Conservation (phyloP, 2,797 vertebrate species). For the Neomorphus geoffroyi region DNA sequence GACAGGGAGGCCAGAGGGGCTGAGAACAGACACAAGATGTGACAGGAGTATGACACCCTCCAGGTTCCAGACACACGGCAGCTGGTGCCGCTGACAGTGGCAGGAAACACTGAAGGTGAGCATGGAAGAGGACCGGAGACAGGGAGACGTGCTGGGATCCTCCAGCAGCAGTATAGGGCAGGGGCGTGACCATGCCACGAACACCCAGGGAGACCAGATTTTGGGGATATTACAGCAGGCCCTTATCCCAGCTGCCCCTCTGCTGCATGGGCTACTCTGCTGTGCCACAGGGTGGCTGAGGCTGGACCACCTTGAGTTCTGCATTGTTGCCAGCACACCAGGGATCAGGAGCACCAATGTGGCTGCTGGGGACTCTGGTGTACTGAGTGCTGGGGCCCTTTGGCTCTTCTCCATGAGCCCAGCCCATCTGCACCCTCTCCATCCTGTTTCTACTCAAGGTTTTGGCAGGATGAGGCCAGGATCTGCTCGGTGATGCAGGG, state of each 20-base stretch:
- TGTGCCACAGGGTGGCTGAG: not conserved
- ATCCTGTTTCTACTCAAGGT: not conserved
- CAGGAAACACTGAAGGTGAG: not conserved
- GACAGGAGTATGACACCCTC: not conserved
- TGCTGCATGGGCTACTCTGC: fast-evolving
- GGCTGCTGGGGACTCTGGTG: not conserved
- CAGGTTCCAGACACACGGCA: not conserved
- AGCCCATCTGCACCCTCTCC: not conserved
- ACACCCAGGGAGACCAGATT: not conserved
- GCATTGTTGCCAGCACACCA: fast-evolving
- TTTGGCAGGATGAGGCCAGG: not conserved
- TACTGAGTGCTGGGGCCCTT: not conserved
- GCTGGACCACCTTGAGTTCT: not conserved
- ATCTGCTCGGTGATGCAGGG: not conserved
- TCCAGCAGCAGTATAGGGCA: fast-evolving
- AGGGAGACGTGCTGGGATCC: not conserved
- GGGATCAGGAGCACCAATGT: not conserved
- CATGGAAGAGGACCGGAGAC: not conserved
- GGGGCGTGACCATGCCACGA: fast-evolving
- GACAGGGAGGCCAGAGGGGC: not conserved
- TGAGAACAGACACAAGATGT: not conserved
- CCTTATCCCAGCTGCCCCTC: not conserved
- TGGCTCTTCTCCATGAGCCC: not conserved
- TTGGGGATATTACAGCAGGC: not conserved
- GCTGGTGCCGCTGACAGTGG: not conserved